Evolutionary conservation across 2,888 invertebrate genomes (phyloP).

Genomic region (Bedellia somnulentella): DNA sequence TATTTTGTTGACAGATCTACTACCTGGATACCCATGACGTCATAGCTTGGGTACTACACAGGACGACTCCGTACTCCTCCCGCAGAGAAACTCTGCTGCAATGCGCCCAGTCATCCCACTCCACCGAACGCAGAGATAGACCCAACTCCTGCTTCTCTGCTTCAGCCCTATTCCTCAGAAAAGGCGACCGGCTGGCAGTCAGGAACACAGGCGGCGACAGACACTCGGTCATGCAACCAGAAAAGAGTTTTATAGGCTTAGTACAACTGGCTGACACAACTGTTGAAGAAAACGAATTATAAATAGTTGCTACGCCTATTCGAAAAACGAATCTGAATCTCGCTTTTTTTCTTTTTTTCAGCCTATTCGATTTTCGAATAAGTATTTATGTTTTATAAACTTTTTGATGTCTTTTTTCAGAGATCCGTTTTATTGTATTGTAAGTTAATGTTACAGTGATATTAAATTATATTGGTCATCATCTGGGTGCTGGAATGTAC

Average conservation of each 20-base stretch:
- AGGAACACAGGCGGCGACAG: conserved; percentile 70
- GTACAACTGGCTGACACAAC: conserved; percentile 68
- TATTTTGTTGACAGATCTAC: conserved; percentile 78
- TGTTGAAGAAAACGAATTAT: conserved; percentile 34
- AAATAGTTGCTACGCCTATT: conserved; percentile 22
- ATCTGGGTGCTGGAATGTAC: too few relatives aligned
- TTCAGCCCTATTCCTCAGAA: conserved; percentile 63
- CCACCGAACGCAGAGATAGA: conserved; percentile 52
- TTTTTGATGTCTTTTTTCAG: too few relatives aligned
- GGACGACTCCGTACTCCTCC: conserved; percentile 52
- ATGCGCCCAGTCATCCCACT: conserved; percentile 71
- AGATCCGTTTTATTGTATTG: too few relatives aligned
- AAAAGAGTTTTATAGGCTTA: conserved; percentile 83
- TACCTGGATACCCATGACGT: conserved; percentile 77
- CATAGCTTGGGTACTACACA: conserved; percentile 73
- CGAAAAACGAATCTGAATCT: too few relatives aligned
- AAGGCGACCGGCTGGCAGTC: conserved; percentile 68
- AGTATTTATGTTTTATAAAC: too few relatives aligned
- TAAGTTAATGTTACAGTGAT: too few relatives aligned
- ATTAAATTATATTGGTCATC: too few relatives aligned
- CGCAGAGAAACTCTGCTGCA: conserved; percentile 67
- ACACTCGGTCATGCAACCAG: conserved; percentile 70
- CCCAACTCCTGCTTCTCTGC: conserved; percentile 77
- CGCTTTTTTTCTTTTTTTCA: too few relatives aligned
- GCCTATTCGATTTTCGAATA: too few relatives aligned